Conservation (phyloP, 2,113 vertebrate genomes). For the Festucalex cinctus region DNA sequence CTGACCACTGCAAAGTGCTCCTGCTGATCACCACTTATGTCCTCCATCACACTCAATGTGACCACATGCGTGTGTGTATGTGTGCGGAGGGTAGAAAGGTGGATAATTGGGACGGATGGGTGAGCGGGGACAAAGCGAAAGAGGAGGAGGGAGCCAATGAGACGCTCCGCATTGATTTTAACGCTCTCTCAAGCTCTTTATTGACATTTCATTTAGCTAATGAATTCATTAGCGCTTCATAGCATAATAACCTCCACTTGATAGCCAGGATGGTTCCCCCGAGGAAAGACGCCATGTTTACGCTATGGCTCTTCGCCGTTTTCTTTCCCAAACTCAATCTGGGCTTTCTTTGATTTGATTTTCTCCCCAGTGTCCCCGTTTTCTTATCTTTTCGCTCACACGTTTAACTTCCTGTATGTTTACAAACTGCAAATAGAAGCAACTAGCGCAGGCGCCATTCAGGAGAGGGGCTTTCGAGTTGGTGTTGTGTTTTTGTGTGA, state of each 20-base stretch:
- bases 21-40: constrained; percentile 70
- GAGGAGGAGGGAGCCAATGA: constrained; percentile 29
- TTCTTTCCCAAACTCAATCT: constrained; percentile 33
- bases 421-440: constrained; percentile 49
- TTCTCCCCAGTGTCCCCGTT: not conserved
- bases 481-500: constrained; percentile 5
- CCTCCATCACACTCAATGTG: constrained; percentile 53
- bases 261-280: constrained; percentile 48
- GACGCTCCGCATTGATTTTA: constrained; percentile 60
- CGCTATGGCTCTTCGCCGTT: constrained; percentile 20
- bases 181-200: constrained; percentile 61
- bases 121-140: constrained; percentile 46
- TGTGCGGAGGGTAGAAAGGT: constrained; percentile 37
- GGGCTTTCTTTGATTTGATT: constrained; percentile 16
- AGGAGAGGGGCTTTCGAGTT: not conserved
- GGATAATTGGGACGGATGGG: constrained; percentile 61
- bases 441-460: constrained; percentile 35
- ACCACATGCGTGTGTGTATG: constrained; percentile 23
- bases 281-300: constrained; percentile 25
- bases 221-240: constrained; percentile 67
- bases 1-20: constrained; percentile 70
- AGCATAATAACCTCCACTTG: constrained; percentile 64
- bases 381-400: constrained; percentile 7
- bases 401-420: constrained; percentile 36
- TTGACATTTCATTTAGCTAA: constrained; percentile 72